Base-by-base conservation (phyloP, 2,888 invertebrate species). In the Tachina lurida region DNA sequence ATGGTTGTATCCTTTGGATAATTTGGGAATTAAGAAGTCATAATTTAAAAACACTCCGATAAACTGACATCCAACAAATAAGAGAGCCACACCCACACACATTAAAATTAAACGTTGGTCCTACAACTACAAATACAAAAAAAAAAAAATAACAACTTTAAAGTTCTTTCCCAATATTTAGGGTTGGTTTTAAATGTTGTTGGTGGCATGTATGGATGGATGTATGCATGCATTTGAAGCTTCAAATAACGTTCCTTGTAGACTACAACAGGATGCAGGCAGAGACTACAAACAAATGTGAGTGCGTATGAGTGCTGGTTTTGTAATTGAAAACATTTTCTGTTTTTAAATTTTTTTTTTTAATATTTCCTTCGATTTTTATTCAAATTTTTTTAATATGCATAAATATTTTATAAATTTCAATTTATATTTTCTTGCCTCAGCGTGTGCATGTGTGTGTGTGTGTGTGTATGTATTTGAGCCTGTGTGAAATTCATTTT, bases 1-100 rank as follows among this genome's bases (percentile, higher is more conserved):
- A 31, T 31, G 5, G 31, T 31, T 31, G 31, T 31, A 87, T 85
- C 84, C 85, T 54, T 49, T 45, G 75, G 67, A 80, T 68, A 82
- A 47, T 78, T 88, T 83, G 43, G 67, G 78, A 84, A 87, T 87
- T 84, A 85, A 87, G 87, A 88, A 88, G 87, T 87, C 87, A 88
- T 88, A 88, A 87, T 88, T 88, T 88, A 87, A 83, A 87, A 88
- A 87, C 88, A 88, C 84, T 81, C 88, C 60, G 63, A 70, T 43
- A 63, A 63, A 70, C 60, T 67, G 68, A 77, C 81, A 81, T 43
- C 62, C 79, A 82, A 79, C 54, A 52, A 75, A 70, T 31, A 49
- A 58, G 15, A 43, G 31, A 68, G 76, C n/a, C 19, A 77, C 81
- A 62, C 77, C 54, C 81, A 82, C 82, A 13, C 22, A 73, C 73